A percentile compares a stretch with the other conserved stretches of the same genome.
These are phyloP conservation scores for Typhlichthys eigenmanni DNA, from an alignment of 2,797 vertebrate species.

Conservation along the genomic window DNA sequence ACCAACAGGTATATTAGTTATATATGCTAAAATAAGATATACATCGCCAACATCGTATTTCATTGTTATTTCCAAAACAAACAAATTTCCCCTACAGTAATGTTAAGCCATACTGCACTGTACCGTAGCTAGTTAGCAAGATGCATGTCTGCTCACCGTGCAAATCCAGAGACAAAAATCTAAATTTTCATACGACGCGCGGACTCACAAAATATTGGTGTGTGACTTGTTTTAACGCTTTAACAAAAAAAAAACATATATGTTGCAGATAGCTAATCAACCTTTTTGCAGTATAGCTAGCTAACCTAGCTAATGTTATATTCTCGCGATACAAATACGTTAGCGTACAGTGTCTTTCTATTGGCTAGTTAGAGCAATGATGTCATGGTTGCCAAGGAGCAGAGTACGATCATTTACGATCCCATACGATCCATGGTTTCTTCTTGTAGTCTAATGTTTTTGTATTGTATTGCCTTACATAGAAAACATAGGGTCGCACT, in stretches of 20 bases:
- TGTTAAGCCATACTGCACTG: constrained; percentile 17
- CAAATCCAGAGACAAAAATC: constrained; percentile 40
- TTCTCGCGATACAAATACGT: constrained; percentile 61
- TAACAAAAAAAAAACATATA: constrained; percentile 1
- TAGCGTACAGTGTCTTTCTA: constrained; percentile 31
- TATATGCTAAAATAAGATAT: too few relatives aligned
- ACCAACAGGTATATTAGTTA: not conserved
- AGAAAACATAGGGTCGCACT: too few relatives aligned
- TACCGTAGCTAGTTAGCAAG: constrained; percentile 48
- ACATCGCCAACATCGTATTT: constrained; percentile 7
- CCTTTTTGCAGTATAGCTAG: constrained; percentile 54
- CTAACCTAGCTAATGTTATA: constrained; percentile 53
- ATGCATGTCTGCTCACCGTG: constrained; percentile 47
- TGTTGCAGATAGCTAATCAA: constrained; percentile 15
- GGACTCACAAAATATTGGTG: not conserved
- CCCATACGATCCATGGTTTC: too few relatives aligned
- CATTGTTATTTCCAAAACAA: constrained; percentile 64
- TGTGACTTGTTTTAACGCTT: not conserved
- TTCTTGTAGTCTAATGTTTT: too few relatives aligned
- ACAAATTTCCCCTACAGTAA: constrained; percentile 43
- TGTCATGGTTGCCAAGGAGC: constrained; percentile 72
- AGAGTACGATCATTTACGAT: constrained; percentile 4
- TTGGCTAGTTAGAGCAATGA: constrained; percentile 41
- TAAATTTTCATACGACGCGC: constrained; percentile 29
- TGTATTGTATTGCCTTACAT: too few relatives aligned